Percentiles rank a stretch among this genome's conserved stretches.
phyloP scores from a whole-genome alignment of 2,113 vertebrate genomes.

The Chelonoidis abingdonii region DNA sequence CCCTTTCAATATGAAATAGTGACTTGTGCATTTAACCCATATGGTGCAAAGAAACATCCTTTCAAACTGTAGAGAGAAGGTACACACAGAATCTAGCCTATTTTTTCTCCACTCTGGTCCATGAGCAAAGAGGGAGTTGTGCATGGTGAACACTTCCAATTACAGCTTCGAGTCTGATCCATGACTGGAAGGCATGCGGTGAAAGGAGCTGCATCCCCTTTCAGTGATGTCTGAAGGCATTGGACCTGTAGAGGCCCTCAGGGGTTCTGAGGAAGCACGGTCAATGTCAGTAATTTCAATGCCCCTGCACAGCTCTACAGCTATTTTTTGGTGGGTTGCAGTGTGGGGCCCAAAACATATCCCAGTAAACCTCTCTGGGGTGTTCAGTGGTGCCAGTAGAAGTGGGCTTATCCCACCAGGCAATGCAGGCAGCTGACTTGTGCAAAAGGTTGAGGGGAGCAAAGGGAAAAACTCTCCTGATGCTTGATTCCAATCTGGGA shows the following conservation, averaged over 20 bases:
- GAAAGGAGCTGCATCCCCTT: not conserved
- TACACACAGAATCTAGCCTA: not conserved
- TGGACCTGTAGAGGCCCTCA: not conserved
- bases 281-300: not conserved
- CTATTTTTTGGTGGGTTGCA: not conserved
- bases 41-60: not conserved
- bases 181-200: not conserved
- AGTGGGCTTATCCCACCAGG: not conserved
- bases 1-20: not conserved
- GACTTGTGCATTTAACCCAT: not conserved
- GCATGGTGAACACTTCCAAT: accelerated
- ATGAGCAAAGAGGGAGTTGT: not conserved
- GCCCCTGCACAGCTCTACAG: not conserved
- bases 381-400: not conserved
- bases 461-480: not conserved
- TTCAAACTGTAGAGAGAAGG: not conserved
- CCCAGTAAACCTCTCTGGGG: not conserved
- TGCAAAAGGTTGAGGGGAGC: not conserved
- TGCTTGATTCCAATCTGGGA: not conserved
- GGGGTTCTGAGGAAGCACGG: not conserved
- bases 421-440: not conserved
- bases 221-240: not conserved
- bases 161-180: not conserved
- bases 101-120: not conserved
- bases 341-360: not conserved